Evolutionary conservation across 1,140 invertebrate species (phyloP), one percentile per base, ranked within the genome.

Genomic region (Drosophila kikkawai): DNA sequence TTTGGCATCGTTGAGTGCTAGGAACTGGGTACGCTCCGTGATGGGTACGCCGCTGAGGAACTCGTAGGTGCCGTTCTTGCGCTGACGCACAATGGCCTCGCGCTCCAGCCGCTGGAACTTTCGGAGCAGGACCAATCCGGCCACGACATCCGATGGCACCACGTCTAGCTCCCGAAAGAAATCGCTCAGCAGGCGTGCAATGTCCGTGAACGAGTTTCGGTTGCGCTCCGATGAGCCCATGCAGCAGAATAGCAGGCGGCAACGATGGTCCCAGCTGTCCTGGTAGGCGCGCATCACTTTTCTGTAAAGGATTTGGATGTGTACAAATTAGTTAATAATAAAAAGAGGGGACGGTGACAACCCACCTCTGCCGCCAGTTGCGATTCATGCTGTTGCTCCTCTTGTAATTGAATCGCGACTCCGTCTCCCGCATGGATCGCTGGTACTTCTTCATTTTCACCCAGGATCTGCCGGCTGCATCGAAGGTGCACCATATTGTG

Each of bases 381-480:
- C 97, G 94, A 75, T 96, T 95, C 80, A 95, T 94, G 91, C 96
- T 97, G 47, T 96, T 96, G 58, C 96, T 97, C 41, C 97, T 93
- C 79, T 96, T 96, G 81, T 97, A 96, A 84, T 96, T 95, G 82
- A 96, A 96, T 77, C 96, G 94, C 1, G 95, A 95, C 88, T 96
- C 95, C 22, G 95, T 95, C 77, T 97, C 96, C 77, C 95, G 95
- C 95, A 97, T 95, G 48, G 96, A 97, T 44, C 96, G 94, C 92
- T 98, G 97, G 92, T 97, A 98, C 75, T 96, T 95, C 93, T 98
- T 98, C 96, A 98, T 97, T 93, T 98, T 98, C 0, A 98, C 97
- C 97, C 97, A 98, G n/a, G 97, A 97, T 29, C 96, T 94, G 11
- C 97, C 97, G 6, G 97, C 97, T 0, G 96, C 94, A 93, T 98